Percentiles rank a stretch among this genome's conserved stretches.
Conservation (phyloP, 2,888 invertebrate species). For the Drosophila kuntzei region DNA sequence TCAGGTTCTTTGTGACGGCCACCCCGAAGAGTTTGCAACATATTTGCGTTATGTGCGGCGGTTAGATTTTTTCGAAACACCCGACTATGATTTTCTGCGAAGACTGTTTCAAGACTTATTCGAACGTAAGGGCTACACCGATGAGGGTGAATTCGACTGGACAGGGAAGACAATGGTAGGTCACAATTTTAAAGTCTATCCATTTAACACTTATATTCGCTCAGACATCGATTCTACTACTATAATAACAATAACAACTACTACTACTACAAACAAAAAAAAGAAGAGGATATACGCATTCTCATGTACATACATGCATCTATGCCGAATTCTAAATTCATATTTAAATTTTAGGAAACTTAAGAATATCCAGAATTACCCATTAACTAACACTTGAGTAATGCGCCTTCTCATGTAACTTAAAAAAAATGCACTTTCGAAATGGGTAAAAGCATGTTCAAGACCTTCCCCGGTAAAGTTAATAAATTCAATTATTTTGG, state of each 20-base stretch:
- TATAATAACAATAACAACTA: neutral
- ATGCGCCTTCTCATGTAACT: slow-evolving; percentile 48
- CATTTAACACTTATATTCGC: slow-evolving; percentile 6
- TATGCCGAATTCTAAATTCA: slow-evolving; percentile 68
- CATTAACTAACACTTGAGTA: slow-evolving; percentile 42
- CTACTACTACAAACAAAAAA: neutral
- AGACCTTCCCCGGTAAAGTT: slow-evolving; percentile 15
- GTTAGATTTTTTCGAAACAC: slow-evolving; percentile 99
- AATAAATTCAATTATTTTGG: slow-evolving; percentile 25
- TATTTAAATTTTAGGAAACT: slow-evolving; percentile 71
- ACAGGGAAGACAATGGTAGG: slow-evolving; percentile 93
- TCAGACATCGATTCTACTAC: neutral
- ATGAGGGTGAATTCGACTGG: slow-evolving; percentile 98
- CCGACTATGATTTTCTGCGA: slow-evolving; percentile 99
- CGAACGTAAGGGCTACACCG: slow-evolving; percentile 93
- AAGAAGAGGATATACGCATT: slow-evolving; percentile 24
- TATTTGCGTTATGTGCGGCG: slow-evolving; percentile 98
- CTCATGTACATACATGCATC: slow-evolving; percentile 17
- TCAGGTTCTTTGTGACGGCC: slow-evolving; percentile 92
- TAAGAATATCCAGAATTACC: slow-evolving; percentile 48
- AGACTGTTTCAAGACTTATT: slow-evolving; percentile 97
- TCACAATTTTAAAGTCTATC: slow-evolving; percentile 6
- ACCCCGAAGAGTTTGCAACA: slow-evolving; percentile 98
- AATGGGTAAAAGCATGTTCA: slow-evolving; percentile 50
- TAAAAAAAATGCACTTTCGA: slow-evolving; percentile 24